A percentile compares a stretch with the other conserved stretches of the same genome.
phyloP scores from a whole-genome alignment of 2,888 invertebrate genomes.

The Nasonia oneida region DNA sequence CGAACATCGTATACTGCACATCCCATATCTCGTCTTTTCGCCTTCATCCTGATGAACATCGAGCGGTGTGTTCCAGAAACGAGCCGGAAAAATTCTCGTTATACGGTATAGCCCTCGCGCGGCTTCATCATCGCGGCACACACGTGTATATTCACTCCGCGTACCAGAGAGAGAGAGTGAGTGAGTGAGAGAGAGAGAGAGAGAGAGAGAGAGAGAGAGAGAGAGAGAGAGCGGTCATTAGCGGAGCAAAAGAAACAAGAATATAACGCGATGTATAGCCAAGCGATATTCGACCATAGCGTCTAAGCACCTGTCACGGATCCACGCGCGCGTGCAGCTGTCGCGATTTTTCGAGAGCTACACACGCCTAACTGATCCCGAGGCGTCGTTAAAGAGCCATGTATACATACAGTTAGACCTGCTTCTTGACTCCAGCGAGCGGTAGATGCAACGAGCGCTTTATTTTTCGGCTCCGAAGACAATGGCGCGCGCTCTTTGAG shows the following conservation, averaged over 20 bases:
- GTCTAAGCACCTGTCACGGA: neutral
- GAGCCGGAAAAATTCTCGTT: conserved; percentile 14
- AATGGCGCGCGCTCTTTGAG: neutral
- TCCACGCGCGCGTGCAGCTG: neutral
- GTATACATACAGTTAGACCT: conserved; percentile 5
- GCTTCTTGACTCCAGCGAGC: neutral
- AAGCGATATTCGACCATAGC: neutral
- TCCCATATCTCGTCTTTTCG: neutral
- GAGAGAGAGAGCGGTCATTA: neutral
- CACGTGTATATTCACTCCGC: neutral
- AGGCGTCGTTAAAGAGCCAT: neutral
- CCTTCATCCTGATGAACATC: neutral
- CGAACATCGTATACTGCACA: neutral
- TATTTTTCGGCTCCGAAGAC: neutral
- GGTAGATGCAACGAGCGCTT: neutral
- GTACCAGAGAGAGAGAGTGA: no score
- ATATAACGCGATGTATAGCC: neutral
- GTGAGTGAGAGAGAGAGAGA: no score
- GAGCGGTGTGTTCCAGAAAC: neutral
- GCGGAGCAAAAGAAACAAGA: neutral
- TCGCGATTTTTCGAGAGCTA: conserved; percentile 15
- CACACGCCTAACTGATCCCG: conserved; percentile 4
- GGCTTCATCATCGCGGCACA: neutral
- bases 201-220: no score
- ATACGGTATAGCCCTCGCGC: conserved; percentile 15